These are phyloP conservation scores for Oryzias curvinotus DNA, from an alignment of 2,113 vertebrate genomes.

Conservation along the genomic window DNA sequence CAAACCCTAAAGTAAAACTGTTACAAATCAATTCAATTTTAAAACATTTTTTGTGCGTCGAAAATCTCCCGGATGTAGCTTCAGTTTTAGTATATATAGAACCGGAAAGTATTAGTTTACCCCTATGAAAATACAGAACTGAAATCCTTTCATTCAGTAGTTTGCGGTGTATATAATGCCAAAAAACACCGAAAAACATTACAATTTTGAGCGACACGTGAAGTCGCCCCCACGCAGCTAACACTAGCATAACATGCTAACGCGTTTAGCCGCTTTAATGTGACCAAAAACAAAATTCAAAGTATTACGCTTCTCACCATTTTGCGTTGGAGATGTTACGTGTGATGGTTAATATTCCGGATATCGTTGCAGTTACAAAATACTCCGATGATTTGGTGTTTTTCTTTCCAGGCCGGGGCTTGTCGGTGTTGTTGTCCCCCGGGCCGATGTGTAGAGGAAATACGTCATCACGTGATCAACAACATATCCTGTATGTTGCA, in stretches of 20 bases:
- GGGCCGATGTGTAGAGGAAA: constrained; percentile 68
- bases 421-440: constrained; percentile 66
- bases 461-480: constrained; percentile 18
- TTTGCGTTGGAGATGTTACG: constrained; percentile 29
- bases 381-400: constrained; percentile 4
- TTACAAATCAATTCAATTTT: too few relatives aligned
- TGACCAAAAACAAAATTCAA: background rate
- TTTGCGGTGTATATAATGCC: too few relatives aligned
- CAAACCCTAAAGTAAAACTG: too few relatives aligned
- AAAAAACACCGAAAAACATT: too few relatives aligned
- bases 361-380: background rate
- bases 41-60: too few relatives aligned
- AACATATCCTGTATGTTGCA: too few relatives aligned
- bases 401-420: constrained; percentile 45
- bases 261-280: background rate
- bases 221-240: constrained; percentile 56
- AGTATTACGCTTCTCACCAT: constrained; percentile 66
- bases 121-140: too few relatives aligned
- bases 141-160: too few relatives aligned
- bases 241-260: constrained; percentile 49
- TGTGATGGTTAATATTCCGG: background rate
- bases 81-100: too few relatives aligned
- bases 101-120: too few relatives aligned
- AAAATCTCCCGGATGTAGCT: too few relatives aligned
- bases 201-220: background rate